Evolutionary conservation across 2,113 vertebrate genomes (phyloP).

Genomic region (Hystrix brachyura): DNA sequence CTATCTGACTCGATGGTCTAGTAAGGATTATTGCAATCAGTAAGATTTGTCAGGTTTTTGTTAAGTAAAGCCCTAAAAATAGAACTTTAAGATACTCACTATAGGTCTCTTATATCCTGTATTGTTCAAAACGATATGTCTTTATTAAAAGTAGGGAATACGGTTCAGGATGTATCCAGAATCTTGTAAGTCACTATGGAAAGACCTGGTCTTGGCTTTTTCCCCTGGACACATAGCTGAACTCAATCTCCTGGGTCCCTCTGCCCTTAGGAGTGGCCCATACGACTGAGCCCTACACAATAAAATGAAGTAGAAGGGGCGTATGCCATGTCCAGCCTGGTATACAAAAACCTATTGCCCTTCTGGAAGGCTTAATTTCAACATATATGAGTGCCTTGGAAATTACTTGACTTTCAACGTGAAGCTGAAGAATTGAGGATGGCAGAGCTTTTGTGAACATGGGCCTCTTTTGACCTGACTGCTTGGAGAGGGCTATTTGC

Average conservation of each 20-base stretch:
- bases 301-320: background rate
- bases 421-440: background rate
- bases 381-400: background rate
- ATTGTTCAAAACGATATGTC: background rate
- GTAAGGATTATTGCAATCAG: background rate
- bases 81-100: constrained; percentile 39
- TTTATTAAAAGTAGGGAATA: background rate
- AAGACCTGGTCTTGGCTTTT: background rate
- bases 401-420: background rate
- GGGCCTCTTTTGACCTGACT: background rate
- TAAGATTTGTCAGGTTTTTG: background rate
- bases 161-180: background rate
- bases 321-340: no score
- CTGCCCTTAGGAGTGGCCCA: background rate
- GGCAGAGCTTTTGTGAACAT: background rate
- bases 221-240: background rate
- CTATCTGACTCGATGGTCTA: background rate
- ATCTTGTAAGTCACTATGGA: background rate
- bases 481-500: background rate
- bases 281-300: background rate
- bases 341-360: background rate
- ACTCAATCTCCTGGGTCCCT: background rate
- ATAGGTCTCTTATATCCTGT: background rate
- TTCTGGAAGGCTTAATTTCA: background rate
- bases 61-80: background rate